These are phyloP conservation scores for Periplaneta americana DNA, from an alignment of 1,140 invertebrate species.

Conservation along the genomic window DNA sequence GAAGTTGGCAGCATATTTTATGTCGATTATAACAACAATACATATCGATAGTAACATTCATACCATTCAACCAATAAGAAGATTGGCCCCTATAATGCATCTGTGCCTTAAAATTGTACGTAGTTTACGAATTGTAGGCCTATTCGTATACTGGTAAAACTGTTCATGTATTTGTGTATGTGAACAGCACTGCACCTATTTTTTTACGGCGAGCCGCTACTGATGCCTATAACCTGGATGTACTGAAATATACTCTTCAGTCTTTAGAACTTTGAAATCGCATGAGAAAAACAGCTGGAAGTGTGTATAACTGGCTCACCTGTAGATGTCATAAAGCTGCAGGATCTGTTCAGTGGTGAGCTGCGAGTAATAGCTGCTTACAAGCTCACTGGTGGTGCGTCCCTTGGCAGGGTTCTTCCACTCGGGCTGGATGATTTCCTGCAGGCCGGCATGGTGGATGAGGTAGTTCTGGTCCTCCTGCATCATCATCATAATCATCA, in stretches of 20 bases:
- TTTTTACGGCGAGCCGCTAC: too few relatives aligned
- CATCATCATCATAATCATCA: too few relatives aligned
- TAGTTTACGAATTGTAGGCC: too few relatives aligned
- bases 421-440: constrained; percentile 68
- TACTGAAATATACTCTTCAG: constrained; percentile 3
- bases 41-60: too few relatives aligned
- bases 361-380: constrained; percentile 69
- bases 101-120: too few relatives aligned
- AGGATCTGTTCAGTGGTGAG: constrained; percentile 67
- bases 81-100: too few relatives aligned
- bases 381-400: constrained; percentile 57
- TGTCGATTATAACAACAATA: too few relatives aligned
- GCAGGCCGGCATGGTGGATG: constrained; percentile 67
- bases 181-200: background rate
- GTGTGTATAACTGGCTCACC: constrained; percentile 39
- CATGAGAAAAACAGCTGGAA: constrained; percentile 2
- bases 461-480: constrained; percentile 80
- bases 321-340: constrained; percentile 74
- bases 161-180: background rate
- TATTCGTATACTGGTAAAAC: too few relatives aligned
- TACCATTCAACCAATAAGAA: too few relatives aligned
- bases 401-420: constrained; percentile 77
- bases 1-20: too few relatives aligned
- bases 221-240: background rate
- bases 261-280: background rate